A percentile compares a stretch with the other conserved stretches of the same genome.
phyloP scores from a whole-genome alignment of 2,888 invertebrate genomes.

The Plusia festucae region DNA sequence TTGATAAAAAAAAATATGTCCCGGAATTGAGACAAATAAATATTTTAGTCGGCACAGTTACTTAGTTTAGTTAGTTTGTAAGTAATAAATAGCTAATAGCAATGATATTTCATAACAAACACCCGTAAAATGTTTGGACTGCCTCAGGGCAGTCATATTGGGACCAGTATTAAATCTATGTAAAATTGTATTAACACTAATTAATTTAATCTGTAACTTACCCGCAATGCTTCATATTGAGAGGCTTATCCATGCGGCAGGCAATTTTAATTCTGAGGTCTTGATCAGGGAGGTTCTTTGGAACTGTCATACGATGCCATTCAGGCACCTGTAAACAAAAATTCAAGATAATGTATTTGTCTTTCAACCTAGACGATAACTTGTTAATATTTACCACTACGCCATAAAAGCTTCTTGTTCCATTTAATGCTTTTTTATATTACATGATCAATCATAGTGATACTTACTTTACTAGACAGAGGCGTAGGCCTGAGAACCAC shows the following conservation, averaged over 20 bases:
- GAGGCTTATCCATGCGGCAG: constrained; percentile 99
- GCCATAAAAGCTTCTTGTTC: too few species aligned
- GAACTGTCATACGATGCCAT: constrained; percentile 99
- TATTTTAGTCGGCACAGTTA: too few species aligned
- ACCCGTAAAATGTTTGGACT: background rate
- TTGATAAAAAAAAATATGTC: too few species aligned
- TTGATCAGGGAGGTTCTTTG: constrained; percentile 98
- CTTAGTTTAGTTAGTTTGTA: too few species aligned
- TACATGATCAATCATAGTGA: background rate
- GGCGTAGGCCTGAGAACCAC: constrained; percentile 96
- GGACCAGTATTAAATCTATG: background rate
- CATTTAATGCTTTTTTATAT: background rate
- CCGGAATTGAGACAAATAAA: too few species aligned
- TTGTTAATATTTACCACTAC: too few species aligned
- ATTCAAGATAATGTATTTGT: background rate
- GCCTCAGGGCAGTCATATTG: background rate
- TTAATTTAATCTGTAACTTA: constrained; percentile 75
- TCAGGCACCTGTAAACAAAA: constrained; percentile 93
- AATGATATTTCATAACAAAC: background rate
- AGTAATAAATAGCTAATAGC: too few species aligned
- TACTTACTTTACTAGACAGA: constrained; percentile 93
- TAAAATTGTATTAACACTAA: background rate
- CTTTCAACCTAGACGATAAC: too few species aligned
- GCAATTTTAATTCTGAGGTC: constrained; percentile 99
- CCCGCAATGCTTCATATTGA: constrained; percentile 99